Base-by-base conservation (phyloP, 2,888 invertebrate species). In the Cerastoderma edule region DNA sequence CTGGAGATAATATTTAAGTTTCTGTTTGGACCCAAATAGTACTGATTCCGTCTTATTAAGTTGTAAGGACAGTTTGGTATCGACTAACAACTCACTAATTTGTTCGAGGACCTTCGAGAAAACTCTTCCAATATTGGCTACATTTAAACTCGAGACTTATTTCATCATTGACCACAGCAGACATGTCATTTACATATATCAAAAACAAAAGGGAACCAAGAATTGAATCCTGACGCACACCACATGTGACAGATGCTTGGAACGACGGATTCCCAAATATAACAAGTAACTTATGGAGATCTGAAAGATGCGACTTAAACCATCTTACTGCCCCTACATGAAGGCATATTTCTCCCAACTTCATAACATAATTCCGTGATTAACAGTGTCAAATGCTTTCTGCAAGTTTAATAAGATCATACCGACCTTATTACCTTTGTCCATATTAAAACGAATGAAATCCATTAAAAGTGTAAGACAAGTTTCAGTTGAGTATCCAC, bases 241-340 rank as follows among this genome's bases (percentile, higher is more conserved):
- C 27, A 64, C 39, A 27, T 64, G 64, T 24, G 27, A 44, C 8
- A 22, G 24, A 8, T 44, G 46, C 30, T 22, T 39, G 6, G 24
- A 24, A 16, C 46, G 39, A 44, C 39, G 24, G 22, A 19, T 16
- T 53, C 13, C 53, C 22, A 19, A 67, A 39, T 27, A 65, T 22
- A 66, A 3, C 4, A 24, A 67, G 60, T 16, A 60, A 32, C 33
- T 75, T 66, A 28, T 22, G 27, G 63, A 66, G 63, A 33, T 67
- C 46, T 35, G 60, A 13, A 16, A 75, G 54, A 53, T 75, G n/a
- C 3, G 75, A 70, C 24, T 33, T n/a, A 50, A 67, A 71, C 75
- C 75, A 71, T 0, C 24, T 44, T 28, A 53, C 22, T 24, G 67
- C 44, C 35, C 32, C 39, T 24, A 67, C 35, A 10, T 16, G 5